A percentile compares a stretch with the other conserved stretches of the same genome.
Evolutionary conservation across 2,113 vertebrate genomes (phyloP).

Genomic region (Perca schrenkii): DNA sequence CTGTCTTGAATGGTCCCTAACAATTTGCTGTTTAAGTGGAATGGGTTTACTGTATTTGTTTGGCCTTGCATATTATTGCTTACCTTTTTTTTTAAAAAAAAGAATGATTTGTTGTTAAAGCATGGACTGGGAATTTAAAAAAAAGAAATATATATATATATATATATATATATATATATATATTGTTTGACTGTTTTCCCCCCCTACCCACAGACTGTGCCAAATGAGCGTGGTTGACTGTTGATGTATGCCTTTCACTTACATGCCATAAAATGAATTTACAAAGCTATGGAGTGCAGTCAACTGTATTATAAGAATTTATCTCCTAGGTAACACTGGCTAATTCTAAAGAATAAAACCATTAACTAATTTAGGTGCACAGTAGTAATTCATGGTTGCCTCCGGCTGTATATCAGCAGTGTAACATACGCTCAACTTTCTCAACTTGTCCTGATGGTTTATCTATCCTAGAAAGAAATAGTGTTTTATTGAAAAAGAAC

Average conservation of each 20-base stretch:
- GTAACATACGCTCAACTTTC: constrained; percentile 1
- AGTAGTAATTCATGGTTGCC: constrained; percentile 29
- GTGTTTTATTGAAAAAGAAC: constrained; percentile 36
- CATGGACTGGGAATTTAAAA: constrained; percentile 31
- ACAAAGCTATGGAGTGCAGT: constrained; percentile 28
- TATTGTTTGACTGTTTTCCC: constrained; percentile 8
- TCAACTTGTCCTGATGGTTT: constrained; percentile 33
- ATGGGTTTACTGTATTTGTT: constrained; percentile 39
- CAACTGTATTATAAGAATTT: constrained; percentile 22
- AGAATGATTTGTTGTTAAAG: constrained; percentile 63
- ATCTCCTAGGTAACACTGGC: constrained; percentile 24
- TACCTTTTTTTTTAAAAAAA: neutral
- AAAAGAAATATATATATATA: too few relatives aligned
- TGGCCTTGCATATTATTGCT: constrained; percentile 22
- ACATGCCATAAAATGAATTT: constrained; percentile 58
- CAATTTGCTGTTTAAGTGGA: constrained; percentile 45
- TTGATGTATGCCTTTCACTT: constrained; percentile 51
- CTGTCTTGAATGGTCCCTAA: constrained; percentile 24
- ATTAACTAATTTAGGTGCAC: constrained; percentile 25
- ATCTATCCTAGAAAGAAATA: constrained; percentile 48
- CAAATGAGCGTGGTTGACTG: constrained; percentile 65
- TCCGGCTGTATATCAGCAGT: constrained; percentile 30
- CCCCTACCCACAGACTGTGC: constrained; percentile 49
- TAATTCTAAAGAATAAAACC: constrained; percentile 34
- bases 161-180: too few relatives aligned